Evolutionary conservation across 2,797 vertebrate genomes (phyloP).

Genomic region (Pithecia hirsuta): DNA sequence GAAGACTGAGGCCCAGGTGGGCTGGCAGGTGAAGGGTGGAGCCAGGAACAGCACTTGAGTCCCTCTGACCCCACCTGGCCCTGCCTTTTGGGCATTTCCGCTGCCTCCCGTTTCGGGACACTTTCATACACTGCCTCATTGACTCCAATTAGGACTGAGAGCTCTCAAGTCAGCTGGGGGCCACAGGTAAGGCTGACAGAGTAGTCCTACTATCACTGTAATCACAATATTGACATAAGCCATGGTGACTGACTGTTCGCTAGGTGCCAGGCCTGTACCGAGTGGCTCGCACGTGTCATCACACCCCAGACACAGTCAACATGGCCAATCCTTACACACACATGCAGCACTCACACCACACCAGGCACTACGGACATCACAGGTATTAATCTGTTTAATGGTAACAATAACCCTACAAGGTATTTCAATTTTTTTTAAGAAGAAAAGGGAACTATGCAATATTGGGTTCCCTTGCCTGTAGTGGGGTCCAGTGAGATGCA

Average conservation of each 20-base stretch:
- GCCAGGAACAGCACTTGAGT: background rate
- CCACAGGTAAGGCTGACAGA: background rate
- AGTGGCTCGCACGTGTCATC: rapidly evolving
- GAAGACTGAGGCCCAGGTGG: background rate
- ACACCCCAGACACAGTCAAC: background rate
- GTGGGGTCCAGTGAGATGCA: background rate
- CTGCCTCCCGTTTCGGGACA: background rate
- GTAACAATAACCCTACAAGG: background rate
- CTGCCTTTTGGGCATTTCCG: background rate
- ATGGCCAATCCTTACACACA: rapidly evolving
- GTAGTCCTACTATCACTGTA: rapidly evolving
- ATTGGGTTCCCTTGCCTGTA: background rate
- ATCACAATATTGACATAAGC: rapidly evolving
- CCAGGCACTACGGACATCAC: rapidly evolving
- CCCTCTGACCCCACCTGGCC: background rate
- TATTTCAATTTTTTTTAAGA: background rate
- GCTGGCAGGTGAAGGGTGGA: background rate
- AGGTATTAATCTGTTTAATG: rapidly evolving
- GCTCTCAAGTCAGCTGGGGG: background rate
- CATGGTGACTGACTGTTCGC: background rate
- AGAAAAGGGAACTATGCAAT: background rate
- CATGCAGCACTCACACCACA: rapidly evolving
- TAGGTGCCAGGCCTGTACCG: background rate
- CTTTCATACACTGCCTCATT: background rate
- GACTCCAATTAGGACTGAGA: background rate